A percentile compares a stretch with the other conserved stretches of the same genome.
Evolutionary conservation across 2,888 invertebrate species (phyloP).

Genomic region (Pyrrhia umbra): DNA sequence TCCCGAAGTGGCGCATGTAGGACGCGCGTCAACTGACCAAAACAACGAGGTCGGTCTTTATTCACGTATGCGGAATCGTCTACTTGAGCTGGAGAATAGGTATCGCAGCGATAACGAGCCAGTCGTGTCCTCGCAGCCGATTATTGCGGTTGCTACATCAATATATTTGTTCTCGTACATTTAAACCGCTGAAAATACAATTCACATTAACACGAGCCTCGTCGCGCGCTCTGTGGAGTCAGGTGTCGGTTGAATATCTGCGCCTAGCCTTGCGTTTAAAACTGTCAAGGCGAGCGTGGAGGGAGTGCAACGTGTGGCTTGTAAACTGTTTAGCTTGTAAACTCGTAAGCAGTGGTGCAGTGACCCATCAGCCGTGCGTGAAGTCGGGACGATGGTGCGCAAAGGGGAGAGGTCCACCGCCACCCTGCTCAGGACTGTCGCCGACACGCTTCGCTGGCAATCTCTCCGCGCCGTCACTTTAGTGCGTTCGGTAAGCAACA

Average conservation of each 20-base stretch:
- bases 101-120: constrained; percentile 86
- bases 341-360: constrained; percentile 79
- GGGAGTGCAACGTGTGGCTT: constrained; percentile 66
- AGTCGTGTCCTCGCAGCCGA: constrained; percentile 87
- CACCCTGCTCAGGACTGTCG: constrained; percentile 85
- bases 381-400: constrained; percentile 87
- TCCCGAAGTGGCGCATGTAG: constrained; percentile 75
- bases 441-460: constrained; percentile 86
- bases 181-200: constrained; percentile 66
- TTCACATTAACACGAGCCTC: constrained; percentile 67
- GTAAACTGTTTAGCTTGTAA: constrained; percentile 70
- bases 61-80: constrained; percentile 81
- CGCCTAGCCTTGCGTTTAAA: constrained; percentile 75
- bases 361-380: constrained; percentile 87
- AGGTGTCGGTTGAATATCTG: constrained; percentile 60
- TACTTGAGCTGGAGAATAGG: constrained; percentile 83
- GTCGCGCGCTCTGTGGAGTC: constrained; percentile 61
- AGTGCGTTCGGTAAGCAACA: constrained; percentile 78
- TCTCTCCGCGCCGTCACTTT: constrained; percentile 80
- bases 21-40: constrained; percentile 84
- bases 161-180: constrained; percentile 73
- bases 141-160: constrained; percentile 86
- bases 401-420: constrained; percentile 85
- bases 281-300: constrained; percentile 71
- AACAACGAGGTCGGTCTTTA: constrained; percentile 81